These are phyloP conservation scores for Ceriagrion tenellum DNA, from an alignment of 2,888 invertebrate genomes.

Conservation along the genomic window DNA sequence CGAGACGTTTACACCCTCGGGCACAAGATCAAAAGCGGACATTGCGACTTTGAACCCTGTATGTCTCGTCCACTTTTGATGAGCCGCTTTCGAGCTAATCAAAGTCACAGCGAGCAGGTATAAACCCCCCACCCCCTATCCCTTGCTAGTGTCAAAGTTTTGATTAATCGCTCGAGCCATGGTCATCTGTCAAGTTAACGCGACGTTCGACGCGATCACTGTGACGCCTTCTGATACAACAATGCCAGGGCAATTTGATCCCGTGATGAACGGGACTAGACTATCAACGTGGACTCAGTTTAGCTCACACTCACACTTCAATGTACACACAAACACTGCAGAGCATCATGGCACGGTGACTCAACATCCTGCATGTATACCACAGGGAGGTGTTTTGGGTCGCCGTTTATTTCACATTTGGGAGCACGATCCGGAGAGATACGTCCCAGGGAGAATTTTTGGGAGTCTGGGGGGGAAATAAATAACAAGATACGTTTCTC, in stretches of 20 bases:
- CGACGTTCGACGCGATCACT: neutral
- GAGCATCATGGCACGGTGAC: neutral
- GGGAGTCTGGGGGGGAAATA: neutral
- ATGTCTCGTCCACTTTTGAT: neutral
- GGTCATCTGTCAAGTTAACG: neutral
- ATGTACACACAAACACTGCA: neutral
- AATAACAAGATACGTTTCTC: neutral
- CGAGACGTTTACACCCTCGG: neutral
- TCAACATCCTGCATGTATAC: neutral
- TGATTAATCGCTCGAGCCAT: neutral
- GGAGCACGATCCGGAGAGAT: neutral
- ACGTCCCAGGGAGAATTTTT: neutral
- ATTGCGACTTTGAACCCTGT: neutral
- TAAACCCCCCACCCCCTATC: neutral
- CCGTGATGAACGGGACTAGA: neutral
- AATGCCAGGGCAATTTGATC: neutral
- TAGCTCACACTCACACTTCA: neutral
- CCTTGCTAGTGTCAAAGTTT: neutral
- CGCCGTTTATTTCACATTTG: too few relatives aligned
- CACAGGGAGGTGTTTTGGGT: too few relatives aligned
- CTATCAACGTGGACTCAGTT: neutral
- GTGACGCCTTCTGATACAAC: neutral
- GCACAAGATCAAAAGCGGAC: conserved; percentile 2
- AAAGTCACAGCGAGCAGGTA: neutral
- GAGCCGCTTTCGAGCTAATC: neutral